phyloP scores from a whole-genome alignment of 2,797 vertebrate genomes.

The Tachyglossus aculeatus region DNA sequence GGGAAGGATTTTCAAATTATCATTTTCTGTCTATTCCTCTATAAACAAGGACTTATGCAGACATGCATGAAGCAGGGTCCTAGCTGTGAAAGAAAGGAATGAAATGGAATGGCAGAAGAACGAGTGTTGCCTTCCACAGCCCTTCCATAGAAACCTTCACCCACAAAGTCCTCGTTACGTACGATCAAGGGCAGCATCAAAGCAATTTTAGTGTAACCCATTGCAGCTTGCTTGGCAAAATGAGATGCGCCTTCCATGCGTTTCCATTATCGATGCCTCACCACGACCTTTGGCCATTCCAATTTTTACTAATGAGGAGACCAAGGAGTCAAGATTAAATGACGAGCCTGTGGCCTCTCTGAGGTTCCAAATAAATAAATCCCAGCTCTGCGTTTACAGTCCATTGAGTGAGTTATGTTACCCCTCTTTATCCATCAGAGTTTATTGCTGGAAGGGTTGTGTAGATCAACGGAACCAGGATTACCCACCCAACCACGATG shows the following conservation, averaged over 20 bases:
- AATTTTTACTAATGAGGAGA: neutral
- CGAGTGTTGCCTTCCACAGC: slow-evolving; percentile 23
- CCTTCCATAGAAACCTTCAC: slow-evolving; percentile 51
- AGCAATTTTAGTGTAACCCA: slow-evolving; percentile 11
- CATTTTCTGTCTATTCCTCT: slow-evolving; percentile 40
- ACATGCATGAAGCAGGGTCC: slow-evolving; percentile 36
- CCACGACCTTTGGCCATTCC: neutral
- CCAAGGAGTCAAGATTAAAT: neutral
- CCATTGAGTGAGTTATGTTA: neutral
- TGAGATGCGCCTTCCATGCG: neutral
- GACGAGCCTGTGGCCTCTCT: neutral
- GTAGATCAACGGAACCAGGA: slow-evolving; percentile 6
- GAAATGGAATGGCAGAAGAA: slow-evolving; percentile 40
- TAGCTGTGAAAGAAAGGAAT: slow-evolving; percentile 34
- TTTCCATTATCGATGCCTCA: neutral
- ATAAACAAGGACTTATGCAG: too few relatives aligned
- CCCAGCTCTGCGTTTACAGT: too few relatives aligned
- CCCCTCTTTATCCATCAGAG: neutral
- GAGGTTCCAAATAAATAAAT: neutral
- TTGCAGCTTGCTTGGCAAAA: slow-evolving; percentile 13
- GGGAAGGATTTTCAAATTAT: slow-evolving; percentile 25
- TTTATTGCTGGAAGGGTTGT: neutral
- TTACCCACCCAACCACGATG: slow-evolving; percentile 36
- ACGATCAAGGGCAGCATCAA: slow-evolving; percentile 30
- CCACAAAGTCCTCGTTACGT: slow-evolving; percentile 44